Percentiles rank a stretch among this genome's conserved stretches.
Conservation (phyloP, 2,888 invertebrate genomes). For the Drosophila longiperda region DNA sequence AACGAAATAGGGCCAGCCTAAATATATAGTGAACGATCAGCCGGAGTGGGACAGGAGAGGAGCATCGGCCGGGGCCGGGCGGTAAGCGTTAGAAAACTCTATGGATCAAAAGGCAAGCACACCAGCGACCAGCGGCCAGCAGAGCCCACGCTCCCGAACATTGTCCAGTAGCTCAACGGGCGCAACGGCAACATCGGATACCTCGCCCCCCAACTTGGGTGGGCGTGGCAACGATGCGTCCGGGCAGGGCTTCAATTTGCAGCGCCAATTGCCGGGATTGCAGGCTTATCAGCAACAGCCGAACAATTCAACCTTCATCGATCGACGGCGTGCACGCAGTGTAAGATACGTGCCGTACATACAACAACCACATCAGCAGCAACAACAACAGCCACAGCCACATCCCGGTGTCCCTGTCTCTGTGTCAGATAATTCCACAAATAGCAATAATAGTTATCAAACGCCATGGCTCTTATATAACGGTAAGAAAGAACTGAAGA, state of each 20-base stretch:
- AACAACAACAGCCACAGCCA: slow-evolving; percentile 77
- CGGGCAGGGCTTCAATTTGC: slow-evolving; percentile 88
- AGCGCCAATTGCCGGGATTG: slow-evolving; percentile 90
- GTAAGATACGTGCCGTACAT: slow-evolving; percentile 94
- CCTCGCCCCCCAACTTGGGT: slow-evolving; percentile 44
- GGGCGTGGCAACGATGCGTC: slow-evolving; percentile 61
- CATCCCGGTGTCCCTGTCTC: slow-evolving; percentile 67
- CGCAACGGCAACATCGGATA: slow-evolving; percentile 61
- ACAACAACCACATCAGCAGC: slow-evolving; percentile 81
- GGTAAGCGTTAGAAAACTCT: slow-evolving; percentile 42
- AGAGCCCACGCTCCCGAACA: slow-evolving; percentile 90
- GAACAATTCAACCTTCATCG: slow-evolving; percentile 85
- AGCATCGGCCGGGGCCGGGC: slow-evolving; percentile 27
- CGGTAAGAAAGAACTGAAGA: slow-evolving; percentile 87
- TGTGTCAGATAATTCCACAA: slow-evolving; percentile 67
- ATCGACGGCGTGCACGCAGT: slow-evolving; percentile 92
- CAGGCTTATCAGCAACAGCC: slow-evolving; percentile 85
- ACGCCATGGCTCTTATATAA: slow-evolving; percentile 95
- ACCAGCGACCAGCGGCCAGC: slow-evolving; percentile 88
- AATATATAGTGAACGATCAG: slow-evolving; percentile 17
- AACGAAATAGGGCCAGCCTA: slow-evolving; percentile 5
- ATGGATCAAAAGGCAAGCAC: slow-evolving; percentile 96
- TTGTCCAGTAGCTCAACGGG: slow-evolving; percentile 90
- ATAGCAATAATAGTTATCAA: slow-evolving; percentile 68
- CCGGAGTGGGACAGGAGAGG: slow-evolving; percentile 11